phyloP scores from a whole-genome alignment of 2,888 invertebrate genomes.

The Meteorus colon region DNA sequence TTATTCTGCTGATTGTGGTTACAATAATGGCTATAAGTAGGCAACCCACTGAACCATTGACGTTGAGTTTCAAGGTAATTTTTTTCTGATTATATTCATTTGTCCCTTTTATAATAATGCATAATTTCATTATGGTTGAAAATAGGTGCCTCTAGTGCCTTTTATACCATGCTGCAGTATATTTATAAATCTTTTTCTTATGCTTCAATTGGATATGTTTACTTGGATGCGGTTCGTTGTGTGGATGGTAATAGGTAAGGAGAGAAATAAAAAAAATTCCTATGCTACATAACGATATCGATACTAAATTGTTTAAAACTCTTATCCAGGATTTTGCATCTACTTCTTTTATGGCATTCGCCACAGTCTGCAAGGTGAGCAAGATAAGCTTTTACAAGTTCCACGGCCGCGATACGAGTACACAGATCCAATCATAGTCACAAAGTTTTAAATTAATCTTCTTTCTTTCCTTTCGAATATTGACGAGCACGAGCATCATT shows the following conservation, averaged over 20 bases:
- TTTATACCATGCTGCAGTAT: slow-evolving; percentile 88
- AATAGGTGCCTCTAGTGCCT: slow-evolving; percentile 89
- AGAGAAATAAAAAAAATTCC: slow-evolving; percentile 19
- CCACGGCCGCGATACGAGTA: slow-evolving; percentile 56
- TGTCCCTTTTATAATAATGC: slow-evolving; percentile 78
- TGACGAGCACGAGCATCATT: no score
- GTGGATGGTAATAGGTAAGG: slow-evolving; percentile 86
- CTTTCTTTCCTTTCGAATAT: no score
- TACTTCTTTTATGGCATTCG: slow-evolving; percentile 90
- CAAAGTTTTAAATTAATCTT: slow-evolving; percentile 48
- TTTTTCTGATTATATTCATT: neutral
- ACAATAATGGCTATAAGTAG: slow-evolving; percentile 79
- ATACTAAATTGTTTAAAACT: slow-evolving; percentile 51
- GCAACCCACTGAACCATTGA: slow-evolving; percentile 78
- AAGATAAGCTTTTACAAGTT: slow-evolving; percentile 58
- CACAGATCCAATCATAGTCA: slow-evolving; percentile 55
- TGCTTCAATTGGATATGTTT: slow-evolving; percentile 88
- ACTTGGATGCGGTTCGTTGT: slow-evolving; percentile 93
- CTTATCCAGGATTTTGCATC: slow-evolving; percentile 82
- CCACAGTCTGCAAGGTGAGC: slow-evolving; percentile 80
- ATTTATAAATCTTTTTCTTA: slow-evolving; percentile 90
- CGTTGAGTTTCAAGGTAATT: slow-evolving; percentile 25
- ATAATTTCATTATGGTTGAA: slow-evolving; percentile 37
- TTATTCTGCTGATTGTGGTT: slow-evolving; percentile 73
- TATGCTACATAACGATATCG: slow-evolving; percentile 13